Conservation (phyloP, 2,113 vertebrate species). For the Mustela lutreola region DNA sequence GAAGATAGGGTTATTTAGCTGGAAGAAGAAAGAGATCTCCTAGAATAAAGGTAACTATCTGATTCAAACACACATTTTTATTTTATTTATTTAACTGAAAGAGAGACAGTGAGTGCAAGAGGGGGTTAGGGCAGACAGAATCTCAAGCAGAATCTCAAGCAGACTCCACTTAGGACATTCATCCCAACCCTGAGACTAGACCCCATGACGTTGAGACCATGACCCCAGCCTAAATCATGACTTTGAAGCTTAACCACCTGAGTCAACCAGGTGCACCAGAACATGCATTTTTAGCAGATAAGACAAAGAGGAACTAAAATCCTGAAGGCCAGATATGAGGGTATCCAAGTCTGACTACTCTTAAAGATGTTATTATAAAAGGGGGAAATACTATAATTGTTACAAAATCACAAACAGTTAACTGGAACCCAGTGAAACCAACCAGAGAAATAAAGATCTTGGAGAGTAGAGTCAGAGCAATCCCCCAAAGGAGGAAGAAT, state of each 20-base stretch:
- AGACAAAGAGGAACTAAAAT: not conserved
- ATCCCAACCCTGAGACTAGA: not conserved
- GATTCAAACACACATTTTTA: not conserved
- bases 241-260: not conserved
- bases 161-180: not conserved
- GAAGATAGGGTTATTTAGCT: not conserved
- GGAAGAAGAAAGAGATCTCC: not conserved
- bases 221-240: not conserved
- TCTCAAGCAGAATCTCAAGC: not conserved
- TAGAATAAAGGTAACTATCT: not conserved
- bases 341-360: not conserved
- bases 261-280: not conserved
- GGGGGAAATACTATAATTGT: not conserved
- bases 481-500: not conserved
- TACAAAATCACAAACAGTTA: slow-evolving; percentile 16
- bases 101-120: not conserved
- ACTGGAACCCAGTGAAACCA: not conserved
- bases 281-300: not conserved
- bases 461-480: not conserved
- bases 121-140: not conserved
- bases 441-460: not conserved
- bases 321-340: not conserved
- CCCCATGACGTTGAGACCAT: not conserved
- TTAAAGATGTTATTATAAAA: slow-evolving; percentile 23
- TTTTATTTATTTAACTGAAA: not conserved